Conservation (phyloP, 2,797 vertebrate species). For the Anguilla marmorata region DNA sequence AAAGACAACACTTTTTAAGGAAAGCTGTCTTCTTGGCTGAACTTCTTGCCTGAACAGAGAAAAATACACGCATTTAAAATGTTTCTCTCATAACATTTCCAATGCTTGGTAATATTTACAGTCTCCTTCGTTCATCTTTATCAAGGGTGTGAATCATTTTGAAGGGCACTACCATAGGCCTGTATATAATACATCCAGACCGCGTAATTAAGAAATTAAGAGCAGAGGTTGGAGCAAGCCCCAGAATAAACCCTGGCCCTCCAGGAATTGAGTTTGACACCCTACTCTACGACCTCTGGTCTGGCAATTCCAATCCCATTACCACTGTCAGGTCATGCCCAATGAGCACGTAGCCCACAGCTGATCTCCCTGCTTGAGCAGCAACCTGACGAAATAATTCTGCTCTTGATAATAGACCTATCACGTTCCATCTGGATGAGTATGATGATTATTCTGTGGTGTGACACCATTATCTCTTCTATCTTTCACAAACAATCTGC, state of each 20-base stretch:
- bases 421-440: neutral
- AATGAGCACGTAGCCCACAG: neutral
- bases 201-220: conserved; percentile 6
- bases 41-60: conserved; percentile 46
- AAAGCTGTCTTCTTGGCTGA: conserved; percentile 51
- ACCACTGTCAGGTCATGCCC: neutral
- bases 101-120: too few relatives aligned
- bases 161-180: neutral
- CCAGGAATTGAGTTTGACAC: neutral
- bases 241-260: neutral
- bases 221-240: neutral
- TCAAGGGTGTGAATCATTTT: neutral
- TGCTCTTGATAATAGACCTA: neutral
- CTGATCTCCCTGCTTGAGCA: neutral
- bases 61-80: neutral
- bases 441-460: neutral
- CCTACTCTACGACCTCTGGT: neutral
- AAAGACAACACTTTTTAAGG: conserved; percentile 41
- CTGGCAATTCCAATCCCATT: neutral
- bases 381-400: neutral
- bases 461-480: neutral
- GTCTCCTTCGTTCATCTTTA: too few relatives aligned
- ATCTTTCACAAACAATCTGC: too few relatives aligned
- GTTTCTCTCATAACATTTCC: neutral
- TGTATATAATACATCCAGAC: too few relatives aligned